A percentile compares a stretch with the other conserved stretches of the same genome.
These are phyloP conservation scores for Telmatochromis sp. DNA, from an alignment of 2,113 vertebrate genomes.

Conservation along the genomic window DNA sequence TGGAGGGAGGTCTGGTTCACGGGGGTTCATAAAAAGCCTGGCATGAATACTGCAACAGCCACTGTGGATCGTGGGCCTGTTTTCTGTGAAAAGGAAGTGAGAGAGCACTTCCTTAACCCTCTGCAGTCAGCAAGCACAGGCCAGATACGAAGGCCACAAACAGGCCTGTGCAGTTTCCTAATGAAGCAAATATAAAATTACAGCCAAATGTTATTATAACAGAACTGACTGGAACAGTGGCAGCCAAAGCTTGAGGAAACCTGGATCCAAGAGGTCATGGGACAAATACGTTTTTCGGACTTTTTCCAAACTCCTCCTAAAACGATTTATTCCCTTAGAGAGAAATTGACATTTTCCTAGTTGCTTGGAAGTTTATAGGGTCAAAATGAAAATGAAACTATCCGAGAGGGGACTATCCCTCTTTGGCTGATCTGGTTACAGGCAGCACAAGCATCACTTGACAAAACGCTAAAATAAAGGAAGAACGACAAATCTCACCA, in stretches of 20 bases:
- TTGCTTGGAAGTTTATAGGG: background rate
- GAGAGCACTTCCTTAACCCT: conserved; percentile 41
- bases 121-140: background rate
- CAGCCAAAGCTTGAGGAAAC: background rate
- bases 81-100: conserved; percentile 61
- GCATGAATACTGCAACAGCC: conserved; percentile 61
- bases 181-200: background rate
- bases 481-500: background rate
- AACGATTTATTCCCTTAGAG: background rate
- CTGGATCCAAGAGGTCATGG: background rate
- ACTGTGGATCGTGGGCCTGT: conserved; percentile 72
- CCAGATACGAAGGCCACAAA: background rate
- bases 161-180: background rate
- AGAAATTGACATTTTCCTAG: background rate
- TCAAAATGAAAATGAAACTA: background rate
- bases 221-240: background rate
- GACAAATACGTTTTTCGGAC: background rate
- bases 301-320: background rate
- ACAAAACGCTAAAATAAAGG: background rate
- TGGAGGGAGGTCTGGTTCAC: conserved; percentile 47
- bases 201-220: background rate
- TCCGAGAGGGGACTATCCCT: background rate
- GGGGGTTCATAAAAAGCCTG: conserved; percentile 52
- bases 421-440: background rate
- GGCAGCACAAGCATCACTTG: background rate